A percentile compares a stretch with the other conserved stretches of the same genome.
These are phyloP conservation scores for Chelonus insularis DNA, from an alignment of 1,140 invertebrate species.

Conservation along the genomic window DNA sequence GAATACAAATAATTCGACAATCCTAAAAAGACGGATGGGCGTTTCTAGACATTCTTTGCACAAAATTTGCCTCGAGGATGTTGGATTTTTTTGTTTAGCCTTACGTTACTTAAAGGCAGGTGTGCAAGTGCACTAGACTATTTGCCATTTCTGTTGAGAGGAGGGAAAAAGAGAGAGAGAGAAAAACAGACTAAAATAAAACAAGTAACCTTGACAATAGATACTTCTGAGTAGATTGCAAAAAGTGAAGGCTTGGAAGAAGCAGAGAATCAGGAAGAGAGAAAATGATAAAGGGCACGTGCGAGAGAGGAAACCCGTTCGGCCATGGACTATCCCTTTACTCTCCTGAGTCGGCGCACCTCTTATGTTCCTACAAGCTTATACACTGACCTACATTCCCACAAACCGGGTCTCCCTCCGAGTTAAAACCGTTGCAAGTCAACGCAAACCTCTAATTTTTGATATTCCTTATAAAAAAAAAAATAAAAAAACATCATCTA, in stretches of 20 bases:
- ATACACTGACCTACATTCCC: conserved; percentile 59
- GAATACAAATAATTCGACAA: neutral
- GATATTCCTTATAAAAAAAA: neutral
- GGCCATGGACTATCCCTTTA: conserved; percentile 45
- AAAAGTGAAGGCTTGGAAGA: conserved; percentile 21
- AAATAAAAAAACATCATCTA: no score
- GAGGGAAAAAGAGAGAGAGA: no score
- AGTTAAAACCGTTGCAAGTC: conserved; percentile 10
- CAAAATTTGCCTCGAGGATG: no score
- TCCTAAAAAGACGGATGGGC: neutral
- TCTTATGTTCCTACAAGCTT: conserved; percentile 44
- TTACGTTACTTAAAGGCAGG: no score
- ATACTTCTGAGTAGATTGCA: neutral
- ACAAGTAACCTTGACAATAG: neutral
- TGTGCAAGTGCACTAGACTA: no score
- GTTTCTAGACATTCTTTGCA: neutral
- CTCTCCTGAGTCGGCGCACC: conserved; percentile 11
- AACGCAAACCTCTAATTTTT: neutral
- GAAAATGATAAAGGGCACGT: conserved; percentile 34
- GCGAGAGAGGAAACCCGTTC: conserved; percentile 53
- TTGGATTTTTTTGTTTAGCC: no score
- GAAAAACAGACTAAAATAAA: no score
- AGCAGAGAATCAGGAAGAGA: conserved; percentile 33
- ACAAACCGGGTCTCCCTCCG: conserved; percentile 49
- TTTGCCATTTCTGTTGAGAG: no score